phyloP scores from a whole-genome alignment of 2,888 invertebrate genomes.

The Ischnura elegans region DNA sequence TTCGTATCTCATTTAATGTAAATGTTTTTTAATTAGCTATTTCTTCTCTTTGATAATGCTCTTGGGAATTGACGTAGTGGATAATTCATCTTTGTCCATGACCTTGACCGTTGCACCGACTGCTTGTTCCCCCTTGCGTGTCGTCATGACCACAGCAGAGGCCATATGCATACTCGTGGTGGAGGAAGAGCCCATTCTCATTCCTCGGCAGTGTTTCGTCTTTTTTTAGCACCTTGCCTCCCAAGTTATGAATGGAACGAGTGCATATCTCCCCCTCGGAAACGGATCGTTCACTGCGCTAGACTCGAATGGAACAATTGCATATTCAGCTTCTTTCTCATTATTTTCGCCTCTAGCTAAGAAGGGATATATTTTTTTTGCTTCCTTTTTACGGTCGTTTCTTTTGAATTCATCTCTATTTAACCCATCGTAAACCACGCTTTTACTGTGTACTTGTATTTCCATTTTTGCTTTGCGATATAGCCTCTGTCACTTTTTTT shows the following conservation, averaged over 20 bases:
- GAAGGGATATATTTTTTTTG: not conserved
- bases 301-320: not conserved
- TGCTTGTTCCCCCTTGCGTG: constrained; percentile 17
- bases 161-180: not conserved
- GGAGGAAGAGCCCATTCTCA: constrained; percentile 11
- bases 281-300: not conserved
- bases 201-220: not conserved
- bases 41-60: not conserved
- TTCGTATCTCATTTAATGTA: too few species aligned
- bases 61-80: not conserved
- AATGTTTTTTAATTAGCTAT: too few species aligned
- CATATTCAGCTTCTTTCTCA: not conserved
- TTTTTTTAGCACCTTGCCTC: not conserved
- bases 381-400: not conserved
- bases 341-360: not conserved
- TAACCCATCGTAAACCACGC: too few species aligned
- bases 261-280: not conserved
- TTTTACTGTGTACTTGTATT: not conserved
- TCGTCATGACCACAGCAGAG: not conserved
- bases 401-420: too few species aligned
- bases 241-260: constrained; percentile 3
- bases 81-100: not conserved
- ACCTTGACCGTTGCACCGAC: constrained; percentile 28
- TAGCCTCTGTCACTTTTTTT: too few species aligned
- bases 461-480: too few species aligned